Conservation (phyloP, 2,113 vertebrate species). For the Pimephales promelas region DNA sequence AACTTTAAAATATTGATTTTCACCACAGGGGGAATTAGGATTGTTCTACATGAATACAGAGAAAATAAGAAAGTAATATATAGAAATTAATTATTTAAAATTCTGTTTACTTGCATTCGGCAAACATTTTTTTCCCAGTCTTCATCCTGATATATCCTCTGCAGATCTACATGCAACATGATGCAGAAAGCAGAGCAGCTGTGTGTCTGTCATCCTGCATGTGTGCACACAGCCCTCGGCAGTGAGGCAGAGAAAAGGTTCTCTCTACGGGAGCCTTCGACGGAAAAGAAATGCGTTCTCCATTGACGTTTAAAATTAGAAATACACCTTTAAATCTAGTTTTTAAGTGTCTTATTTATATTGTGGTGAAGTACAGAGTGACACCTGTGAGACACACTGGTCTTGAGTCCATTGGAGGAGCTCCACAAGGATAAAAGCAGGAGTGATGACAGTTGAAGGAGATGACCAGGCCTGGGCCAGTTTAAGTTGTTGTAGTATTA, state of each 20-base stretch:
- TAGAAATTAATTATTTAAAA: too few species aligned
- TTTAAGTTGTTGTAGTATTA: too few species aligned
- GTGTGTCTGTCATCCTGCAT: constrained; percentile 14
- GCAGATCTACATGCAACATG: constrained; percentile 23
- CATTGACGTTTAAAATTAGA: background rate
- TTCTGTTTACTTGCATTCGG: background rate
- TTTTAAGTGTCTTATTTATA: too few species aligned
- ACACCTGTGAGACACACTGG: too few species aligned
- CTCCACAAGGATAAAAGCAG: too few species aligned
- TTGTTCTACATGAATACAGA: constrained; percentile 41
- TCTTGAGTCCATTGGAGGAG: too few species aligned
- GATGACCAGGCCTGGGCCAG: too few species aligned
- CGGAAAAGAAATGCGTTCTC: background rate
- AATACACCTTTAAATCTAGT: too few species aligned
- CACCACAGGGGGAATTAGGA: constrained; percentile 45
- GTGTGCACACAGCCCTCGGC: constrained; percentile 23
- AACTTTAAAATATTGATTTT: too few species aligned
- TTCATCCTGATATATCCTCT: background rate
- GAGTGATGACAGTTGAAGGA: too few species aligned
- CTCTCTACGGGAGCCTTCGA: background rate
- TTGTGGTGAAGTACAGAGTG: too few species aligned
- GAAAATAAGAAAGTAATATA: constrained; percentile 27
- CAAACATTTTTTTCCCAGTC: background rate
- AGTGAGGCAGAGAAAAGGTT: constrained; percentile 1
- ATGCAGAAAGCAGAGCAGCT: constrained; percentile 14